Conservation (phyloP, 2,888 invertebrate genomes). For the Bembecia ichneumoniformis region DNA sequence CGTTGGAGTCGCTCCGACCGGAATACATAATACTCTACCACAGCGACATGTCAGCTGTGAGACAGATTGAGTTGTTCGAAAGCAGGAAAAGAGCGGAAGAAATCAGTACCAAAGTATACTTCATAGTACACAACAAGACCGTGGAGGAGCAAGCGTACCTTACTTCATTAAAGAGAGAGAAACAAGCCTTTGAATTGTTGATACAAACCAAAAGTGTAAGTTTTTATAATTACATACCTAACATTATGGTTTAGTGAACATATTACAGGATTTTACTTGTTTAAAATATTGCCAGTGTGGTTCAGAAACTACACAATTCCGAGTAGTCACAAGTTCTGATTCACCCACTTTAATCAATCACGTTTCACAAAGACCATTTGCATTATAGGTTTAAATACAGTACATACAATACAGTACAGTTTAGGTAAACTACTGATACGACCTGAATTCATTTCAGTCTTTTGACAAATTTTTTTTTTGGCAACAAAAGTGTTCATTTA, state of each 20-base stretch:
- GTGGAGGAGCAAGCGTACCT: conserved; percentile 98
- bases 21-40: conserved; percentile 92
- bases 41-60: conserved; percentile 86
- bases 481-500: conserved; percentile 4
- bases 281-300: too few species aligned
- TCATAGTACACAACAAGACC: conserved; percentile 91
- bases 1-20: conserved; percentile 79
- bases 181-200: conserved; percentile 92
- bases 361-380: too few species aligned
- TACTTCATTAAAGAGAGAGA: conserved; percentile 90
- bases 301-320: too few species aligned
- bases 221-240: too few species aligned
- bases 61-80: conserved; percentile 92
- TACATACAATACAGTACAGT: too few species aligned
- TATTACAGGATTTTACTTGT: too few species aligned
- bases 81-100: conserved; percentile 64
- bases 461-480: not conserved
- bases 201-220: conserved; percentile 93
- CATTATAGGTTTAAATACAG: not conserved
- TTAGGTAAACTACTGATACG: too few species aligned
- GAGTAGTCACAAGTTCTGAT: too few species aligned
- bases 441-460: not conserved
- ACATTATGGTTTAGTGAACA: too few species aligned
- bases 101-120: conserved; percentile 81
- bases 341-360: too few species aligned